Evolutionary conservation across 2,888 invertebrate species (phyloP).

Genomic region (Shargacucullia verbasci): DNA sequence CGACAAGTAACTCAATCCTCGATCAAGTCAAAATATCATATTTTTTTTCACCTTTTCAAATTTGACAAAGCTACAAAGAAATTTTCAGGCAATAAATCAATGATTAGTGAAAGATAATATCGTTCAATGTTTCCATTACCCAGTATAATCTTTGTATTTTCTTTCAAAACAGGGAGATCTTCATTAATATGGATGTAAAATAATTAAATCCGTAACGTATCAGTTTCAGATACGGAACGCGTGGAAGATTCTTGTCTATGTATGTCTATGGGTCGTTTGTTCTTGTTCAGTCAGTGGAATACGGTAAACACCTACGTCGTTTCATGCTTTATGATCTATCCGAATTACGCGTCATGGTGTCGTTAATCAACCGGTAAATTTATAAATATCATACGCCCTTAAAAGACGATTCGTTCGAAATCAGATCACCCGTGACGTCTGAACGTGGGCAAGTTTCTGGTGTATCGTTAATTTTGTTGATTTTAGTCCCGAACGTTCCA

Average conservation of each 20-base stretch:
- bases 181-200: conserved; percentile 20
- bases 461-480: conserved; percentile 19
- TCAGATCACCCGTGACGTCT: conserved; percentile 31
- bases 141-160: conserved; percentile 4
- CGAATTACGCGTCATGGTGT: conserved; percentile 42
- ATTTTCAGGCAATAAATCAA: no score
- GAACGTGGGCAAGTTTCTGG: conserved; percentile 1
- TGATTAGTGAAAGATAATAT: conserved; percentile 5
- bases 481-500: conserved; percentile 1
- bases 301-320: conserved; percentile 30
- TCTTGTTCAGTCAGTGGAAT: conserved; percentile 42
- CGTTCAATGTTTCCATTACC: conserved; percentile 24
- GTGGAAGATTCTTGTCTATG: conserved; percentile 1
- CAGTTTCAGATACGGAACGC: background rate
- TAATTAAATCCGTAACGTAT: conserved; percentile 17
- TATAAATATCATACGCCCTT: conserved; percentile 55
- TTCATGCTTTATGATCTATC: conserved; percentile 51
- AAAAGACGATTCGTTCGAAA: conserved; percentile 20
- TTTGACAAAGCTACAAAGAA: no score
- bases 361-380: conserved; percentile 53
- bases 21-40: conserved; percentile 7
- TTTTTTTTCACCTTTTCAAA: no score
- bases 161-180: conserved; percentile 30
- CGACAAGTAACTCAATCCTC: conserved; percentile 22
- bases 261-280: conserved; percentile 29